A percentile compares a stretch with the other conserved stretches of the same genome.
phyloP scores from a whole-genome alignment of 2,797 vertebrate genomes.

The Paratrypauchen microcephalus region DNA sequence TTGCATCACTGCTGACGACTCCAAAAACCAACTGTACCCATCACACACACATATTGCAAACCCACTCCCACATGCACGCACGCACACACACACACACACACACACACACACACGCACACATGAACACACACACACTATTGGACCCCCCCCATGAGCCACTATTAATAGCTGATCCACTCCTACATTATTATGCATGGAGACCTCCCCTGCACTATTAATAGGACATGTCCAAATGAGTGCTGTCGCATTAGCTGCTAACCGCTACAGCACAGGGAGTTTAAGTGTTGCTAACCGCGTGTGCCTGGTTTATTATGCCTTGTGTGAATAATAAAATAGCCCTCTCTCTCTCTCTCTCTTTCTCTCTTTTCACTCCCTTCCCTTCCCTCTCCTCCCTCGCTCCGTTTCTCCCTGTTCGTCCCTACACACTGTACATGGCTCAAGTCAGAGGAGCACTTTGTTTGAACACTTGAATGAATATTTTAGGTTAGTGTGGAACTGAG shows the following conservation, averaged over 20 bases:
- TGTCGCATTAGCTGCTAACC: conserved; percentile 75
- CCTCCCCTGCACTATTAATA: conserved; percentile 78
- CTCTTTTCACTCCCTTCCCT: background rate
- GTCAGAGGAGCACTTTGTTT: conserved; percentile 78
- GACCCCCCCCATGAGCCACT: conserved; percentile 50
- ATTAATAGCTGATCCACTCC: conserved; percentile 72
- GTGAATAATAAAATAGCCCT: conserved; percentile 80
- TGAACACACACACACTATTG: too few relatives aligned
- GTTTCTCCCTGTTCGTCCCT: conserved; percentile 45
- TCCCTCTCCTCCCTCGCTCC: conserved; percentile 32
- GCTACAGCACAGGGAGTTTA: conserved; percentile 74
- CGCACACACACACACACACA: too few relatives aligned
- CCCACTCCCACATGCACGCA: conserved; percentile 14
- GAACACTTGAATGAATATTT: conserved; percentile 80
- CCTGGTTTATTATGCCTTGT: conserved; percentile 82
- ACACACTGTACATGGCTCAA: conserved; percentile 66
- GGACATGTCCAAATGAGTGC: conserved; percentile 78
- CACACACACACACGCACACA: too few relatives aligned
- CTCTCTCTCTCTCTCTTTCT: background rate
- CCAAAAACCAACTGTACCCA: conserved; percentile 18
- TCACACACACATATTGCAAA: conserved; percentile 9
- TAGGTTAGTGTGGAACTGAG: conserved; percentile 46
- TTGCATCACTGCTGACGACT: conserved; percentile 37
- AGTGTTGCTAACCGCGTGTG: conserved; percentile 78
- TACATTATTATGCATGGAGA: conserved; percentile 73